These are phyloP conservation scores for Caenorhabditis drosophilae DNA, from an alignment of 2,888 invertebrate genomes.

Conservation along the genomic window DNA sequence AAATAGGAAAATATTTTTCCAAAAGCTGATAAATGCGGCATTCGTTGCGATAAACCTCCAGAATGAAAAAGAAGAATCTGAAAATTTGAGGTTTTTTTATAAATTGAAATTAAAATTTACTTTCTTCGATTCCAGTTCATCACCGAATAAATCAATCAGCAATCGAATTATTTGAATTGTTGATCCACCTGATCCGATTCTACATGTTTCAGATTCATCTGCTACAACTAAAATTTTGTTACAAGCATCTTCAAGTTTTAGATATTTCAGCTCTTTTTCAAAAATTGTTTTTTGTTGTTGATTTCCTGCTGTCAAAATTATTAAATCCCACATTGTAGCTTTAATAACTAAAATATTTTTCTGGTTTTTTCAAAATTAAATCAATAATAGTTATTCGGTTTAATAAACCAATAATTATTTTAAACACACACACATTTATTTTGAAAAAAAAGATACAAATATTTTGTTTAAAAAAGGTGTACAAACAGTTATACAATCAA, in stretches of 20 bases:
- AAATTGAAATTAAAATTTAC: background rate
- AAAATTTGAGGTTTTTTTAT: too few relatives aligned
- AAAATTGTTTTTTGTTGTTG: conserved; percentile 34
- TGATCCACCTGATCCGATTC: conserved; percentile 45
- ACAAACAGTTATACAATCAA: too few relatives aligned
- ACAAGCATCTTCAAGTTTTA: conserved; percentile 1
- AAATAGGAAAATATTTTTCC: conserved; percentile 71
- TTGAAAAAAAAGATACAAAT: too few relatives aligned
- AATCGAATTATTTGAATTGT: conserved; percentile 13
- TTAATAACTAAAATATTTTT: background rate
- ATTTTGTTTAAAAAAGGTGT: too few relatives aligned
- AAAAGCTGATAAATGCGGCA: conserved; percentile 70
- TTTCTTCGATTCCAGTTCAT: background rate
- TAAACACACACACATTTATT: too few relatives aligned
- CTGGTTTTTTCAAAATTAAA: background rate
- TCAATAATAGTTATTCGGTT: background rate
- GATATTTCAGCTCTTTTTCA: conserved; percentile 7
- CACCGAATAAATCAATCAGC: background rate
- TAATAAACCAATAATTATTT: too few relatives aligned
- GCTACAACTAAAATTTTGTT: conserved; percentile 15
- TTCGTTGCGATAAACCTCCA: conserved; percentile 71
- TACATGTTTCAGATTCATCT: conserved; percentile 14
- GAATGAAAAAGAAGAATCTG: conserved; percentile 71
- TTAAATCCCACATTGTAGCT: conserved; percentile 39
- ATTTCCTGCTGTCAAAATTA: conserved; percentile 44